Conservation (phyloP, 1,140 invertebrate species). For the Heterodera schachtii region DNA sequence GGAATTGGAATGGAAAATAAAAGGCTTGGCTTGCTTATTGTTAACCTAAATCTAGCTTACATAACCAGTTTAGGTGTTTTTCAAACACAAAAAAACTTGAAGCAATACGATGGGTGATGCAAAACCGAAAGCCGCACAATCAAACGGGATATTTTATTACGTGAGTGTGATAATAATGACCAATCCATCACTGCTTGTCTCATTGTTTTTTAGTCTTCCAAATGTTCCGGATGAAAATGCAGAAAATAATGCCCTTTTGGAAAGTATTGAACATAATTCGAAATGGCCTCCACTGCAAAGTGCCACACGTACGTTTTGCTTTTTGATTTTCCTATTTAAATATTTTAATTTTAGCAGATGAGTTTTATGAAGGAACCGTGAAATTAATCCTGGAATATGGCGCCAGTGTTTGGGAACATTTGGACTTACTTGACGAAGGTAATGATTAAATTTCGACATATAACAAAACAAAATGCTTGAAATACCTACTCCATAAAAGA, state of each 20-base stretch:
- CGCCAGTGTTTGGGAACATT: constrained; percentile 59
- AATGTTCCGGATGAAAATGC: constrained; percentile 60
- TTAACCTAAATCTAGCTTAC: background rate
- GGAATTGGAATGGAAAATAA: background rate
- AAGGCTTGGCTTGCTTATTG: background rate
- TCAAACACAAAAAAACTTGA: background rate
- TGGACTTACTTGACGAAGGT: constrained; percentile 58
- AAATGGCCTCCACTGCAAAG: constrained; percentile 59
- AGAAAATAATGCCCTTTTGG: constrained; percentile 60
- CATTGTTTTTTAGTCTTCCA: constrained; percentile 53
- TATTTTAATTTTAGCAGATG: constrained; percentile 51
- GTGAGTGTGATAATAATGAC: background rate
- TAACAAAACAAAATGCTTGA: too few relatives aligned
- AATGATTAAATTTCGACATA: background rate
- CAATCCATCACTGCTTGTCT: background rate
- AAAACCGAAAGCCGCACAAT: background rate
- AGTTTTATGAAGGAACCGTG: constrained; percentile 65
- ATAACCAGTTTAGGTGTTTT: background rate
- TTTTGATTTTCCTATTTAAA: constrained; percentile 28
- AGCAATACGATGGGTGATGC: background rate
- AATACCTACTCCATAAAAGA: too few relatives aligned
- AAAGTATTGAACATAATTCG: constrained; percentile 54
- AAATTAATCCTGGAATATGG: constrained; percentile 61
- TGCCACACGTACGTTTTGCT: constrained; percentile 48
- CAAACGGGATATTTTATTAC: background rate